These are phyloP conservation scores for Redunca redunca DNA, from an alignment of 2,113 vertebrate species.

Conservation along the genomic window DNA sequence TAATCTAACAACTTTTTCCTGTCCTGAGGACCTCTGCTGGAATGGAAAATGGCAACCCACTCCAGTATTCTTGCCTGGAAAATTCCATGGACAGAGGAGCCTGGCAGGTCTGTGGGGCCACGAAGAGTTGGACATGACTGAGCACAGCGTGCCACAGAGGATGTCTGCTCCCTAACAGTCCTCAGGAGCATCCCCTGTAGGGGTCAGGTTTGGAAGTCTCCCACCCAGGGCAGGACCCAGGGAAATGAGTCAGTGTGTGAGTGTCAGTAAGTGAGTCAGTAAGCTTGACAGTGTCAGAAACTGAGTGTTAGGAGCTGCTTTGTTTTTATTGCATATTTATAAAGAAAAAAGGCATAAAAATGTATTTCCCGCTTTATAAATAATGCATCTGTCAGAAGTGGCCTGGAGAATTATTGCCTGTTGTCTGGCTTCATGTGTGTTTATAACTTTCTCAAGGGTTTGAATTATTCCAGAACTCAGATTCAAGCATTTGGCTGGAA, in stretches of 20 bases:
- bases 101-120: background rate
- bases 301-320: background rate
- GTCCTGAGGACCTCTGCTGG: background rate
- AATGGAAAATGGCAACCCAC: background rate
- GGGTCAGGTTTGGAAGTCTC: background rate
- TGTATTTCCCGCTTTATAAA: slow-evolving; percentile 42
- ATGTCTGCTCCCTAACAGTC: background rate
- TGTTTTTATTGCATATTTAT: slow-evolving; percentile 21
- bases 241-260: background rate
- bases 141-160: background rate
- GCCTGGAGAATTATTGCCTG: background rate
- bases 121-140: background rate
- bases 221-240: background rate
- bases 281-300: background rate
- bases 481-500: slow-evolving; percentile 3
- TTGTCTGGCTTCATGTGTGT: slow-evolving; percentile 29
- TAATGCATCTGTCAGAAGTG: slow-evolving; percentile 18
- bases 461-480: slow-evolving; percentile 37
- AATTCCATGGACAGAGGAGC: background rate
- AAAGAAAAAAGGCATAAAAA: slow-evolving; percentile 7
- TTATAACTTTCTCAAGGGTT: slow-evolving; percentile 50
- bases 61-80: background rate
- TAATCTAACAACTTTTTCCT: background rate
- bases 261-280: background rate
- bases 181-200: background rate